phyloP scores from a whole-genome alignment of 2,797 vertebrate genomes.

The Pseudocheirus occidentalis region DNA sequence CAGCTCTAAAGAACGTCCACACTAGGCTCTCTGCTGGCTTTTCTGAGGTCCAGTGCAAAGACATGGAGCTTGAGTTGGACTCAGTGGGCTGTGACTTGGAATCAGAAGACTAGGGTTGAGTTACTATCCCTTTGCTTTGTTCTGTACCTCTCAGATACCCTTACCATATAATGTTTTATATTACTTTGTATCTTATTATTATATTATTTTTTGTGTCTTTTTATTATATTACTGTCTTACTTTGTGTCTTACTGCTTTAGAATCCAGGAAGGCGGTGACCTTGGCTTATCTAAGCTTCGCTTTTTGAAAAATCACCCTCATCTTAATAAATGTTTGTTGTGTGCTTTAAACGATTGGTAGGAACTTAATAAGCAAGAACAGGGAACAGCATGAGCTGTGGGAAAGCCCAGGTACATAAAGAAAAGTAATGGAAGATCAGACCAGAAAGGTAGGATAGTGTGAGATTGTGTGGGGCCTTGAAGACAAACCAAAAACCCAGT shows the following conservation, averaged over 20 bases:
- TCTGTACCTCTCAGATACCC: not conserved
- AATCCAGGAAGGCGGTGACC: not conserved
- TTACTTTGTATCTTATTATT: no score
- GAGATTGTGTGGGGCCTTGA: not conserved
- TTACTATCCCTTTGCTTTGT: not conserved
- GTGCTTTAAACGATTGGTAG: not conserved
- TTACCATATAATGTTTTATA: not conserved
- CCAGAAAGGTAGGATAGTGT: not conserved
- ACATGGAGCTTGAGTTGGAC: no score
- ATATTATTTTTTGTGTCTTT: no score
- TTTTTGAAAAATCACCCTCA: not conserved
- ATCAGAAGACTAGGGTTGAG: no score
- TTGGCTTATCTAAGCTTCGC: not conserved
- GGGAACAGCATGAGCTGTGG: not conserved
- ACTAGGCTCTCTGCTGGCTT: not conserved
- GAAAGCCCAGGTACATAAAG: not conserved
- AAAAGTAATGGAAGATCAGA: not conserved
- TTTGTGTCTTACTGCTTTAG: not conserved
- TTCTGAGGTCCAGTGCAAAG: not conserved
- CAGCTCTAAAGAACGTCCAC: not conserved
- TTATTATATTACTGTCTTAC: no score
- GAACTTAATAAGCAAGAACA: not conserved
- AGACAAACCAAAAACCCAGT: not conserved
- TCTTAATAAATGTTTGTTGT: not conserved
- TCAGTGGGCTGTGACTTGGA: no score